Evolutionary conservation across 2,888 invertebrate species (phyloP), one percentile per base, ranked within the genome.

Genomic region (Platycheirus albimanus): DNA sequence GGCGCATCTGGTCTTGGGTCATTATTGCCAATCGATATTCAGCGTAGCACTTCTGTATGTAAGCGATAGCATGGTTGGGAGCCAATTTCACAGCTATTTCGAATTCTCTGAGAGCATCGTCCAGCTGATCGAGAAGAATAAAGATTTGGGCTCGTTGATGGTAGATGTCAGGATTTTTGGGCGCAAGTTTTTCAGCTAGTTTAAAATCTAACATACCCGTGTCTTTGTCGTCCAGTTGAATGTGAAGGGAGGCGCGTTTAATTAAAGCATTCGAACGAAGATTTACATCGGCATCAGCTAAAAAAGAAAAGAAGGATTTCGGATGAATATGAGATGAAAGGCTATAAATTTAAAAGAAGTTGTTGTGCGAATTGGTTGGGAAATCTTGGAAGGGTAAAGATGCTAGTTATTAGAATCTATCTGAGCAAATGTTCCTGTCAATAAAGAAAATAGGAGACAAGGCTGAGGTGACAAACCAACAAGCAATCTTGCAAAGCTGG

Each of bases 131-230:
- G 87, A 96, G 91, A 54, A 98, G 91, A 84, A 98, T 92, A 88
- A 96, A 94, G 7, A 98, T 95, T 93, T 98, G 94, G 61, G 98
- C 98, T 84, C 98, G 92, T 88, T 99, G 98, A 89, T 98, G 97
- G 90, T 96, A 98, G 64, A 99, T 94, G 89, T 99, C 99, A 19
- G 96, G 93, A 89, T 96, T 96, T 33, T 95, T 92, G 0, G 96
- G 94, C 87, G 96, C 96, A 54, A 97, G 89, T 87, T 93, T 92
- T 45, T 95, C 94, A 33, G 98, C 98, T 85, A 90, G 91, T 13
- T 94, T 93, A 90, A 98, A 98, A 90, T 97, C 97, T 66, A 93
- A 93, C 86, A 97, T 92, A 85, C 96, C 96, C 81, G 93, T 93
- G 41, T 94, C 94, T 36, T 94, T 92, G 83, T 95, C 93, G 86